phyloP scores from a whole-genome alignment of 2,797 vertebrate genomes.

The Microhierax caerulescens region DNA sequence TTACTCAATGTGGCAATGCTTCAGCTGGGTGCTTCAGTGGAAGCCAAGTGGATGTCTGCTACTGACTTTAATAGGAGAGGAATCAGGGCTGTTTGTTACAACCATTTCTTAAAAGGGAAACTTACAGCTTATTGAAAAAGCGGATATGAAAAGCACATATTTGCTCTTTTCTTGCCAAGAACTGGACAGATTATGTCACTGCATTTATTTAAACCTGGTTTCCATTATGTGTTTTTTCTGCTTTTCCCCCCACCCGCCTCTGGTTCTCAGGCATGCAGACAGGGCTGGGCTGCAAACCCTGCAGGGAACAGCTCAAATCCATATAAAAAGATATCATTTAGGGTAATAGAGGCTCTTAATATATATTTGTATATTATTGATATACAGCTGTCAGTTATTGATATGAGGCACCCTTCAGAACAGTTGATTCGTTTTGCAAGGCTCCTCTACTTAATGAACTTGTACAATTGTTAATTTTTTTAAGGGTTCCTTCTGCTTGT shows the following conservation, averaged over 20 bases:
- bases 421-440: background rate
- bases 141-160: conserved; percentile 32
- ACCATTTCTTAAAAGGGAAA: conserved; percentile 54
- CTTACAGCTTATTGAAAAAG: conserved; percentile 21
- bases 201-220: conserved; percentile 37
- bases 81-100: background rate
- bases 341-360: background rate
- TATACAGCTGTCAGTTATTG: background rate
- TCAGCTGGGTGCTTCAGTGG: background rate
- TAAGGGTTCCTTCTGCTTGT: background rate
- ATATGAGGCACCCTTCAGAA: background rate
- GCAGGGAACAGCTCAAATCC: background rate
- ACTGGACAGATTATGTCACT: background rate
- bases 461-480: fast-evolving
- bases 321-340: background rate
- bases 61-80: conserved; percentile 57
- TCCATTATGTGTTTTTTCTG: conserved; percentile 12
- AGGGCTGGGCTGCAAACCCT: background rate
- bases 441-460: background rate
- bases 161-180: conserved; percentile 40
- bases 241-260: fast-evolving
- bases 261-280: background rate
- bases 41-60: background rate
- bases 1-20: background rate
- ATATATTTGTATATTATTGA: background rate